Evolutionary conservation across 2,113 vertebrate species (phyloP), one percentile per base, ranked within the genome.

Genomic region (Perca flavescens): DNA sequence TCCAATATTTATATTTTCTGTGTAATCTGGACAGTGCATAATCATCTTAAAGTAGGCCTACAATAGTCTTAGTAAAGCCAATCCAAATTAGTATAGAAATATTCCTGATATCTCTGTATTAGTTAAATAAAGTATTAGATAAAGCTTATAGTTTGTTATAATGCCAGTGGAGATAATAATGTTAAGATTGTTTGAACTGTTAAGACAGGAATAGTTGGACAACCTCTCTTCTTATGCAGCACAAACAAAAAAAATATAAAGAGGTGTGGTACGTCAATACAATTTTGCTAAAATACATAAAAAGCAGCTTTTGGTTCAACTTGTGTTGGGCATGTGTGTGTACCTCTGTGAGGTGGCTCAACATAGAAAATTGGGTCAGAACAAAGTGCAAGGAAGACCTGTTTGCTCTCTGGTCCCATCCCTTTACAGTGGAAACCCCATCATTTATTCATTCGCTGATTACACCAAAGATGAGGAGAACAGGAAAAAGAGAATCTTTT

Each of bases 381-480:
- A 47, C 31, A 66, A 52, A 74, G 64, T 56, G 69, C 62, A 71
- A 17, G 70, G 58, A 54, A 64, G 13, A 56, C 36, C 74, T 47
- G 65, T 80, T 78, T 66, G 58, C 72, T 80, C 31, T 71, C 76
- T 76, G 66, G 46, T 82, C 46, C 57, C 22, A 65, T 81, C 78
- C 88, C 76, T 78, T 79, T 84, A 86, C 87, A 87, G 58, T 74
- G 79, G 81, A 92, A 94, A 87, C 61, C 71, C 64, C 72, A 88
- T 93, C 53, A 90, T 89, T 91, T 82, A 92, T 93, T 88, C n/a
- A 94, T 89, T 56, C 11, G 46, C 52, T 78, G 79, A 76, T 89
- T 80, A 84, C 82, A 72, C 43, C 46, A 79, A 72, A 87, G 53
- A 85, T 67, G 56, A 70, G 4, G 65, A 53, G 36, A 57, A 17